Conservation (phyloP, 2,113 vertebrate genomes). For the Rostratula benghalensis region DNA sequence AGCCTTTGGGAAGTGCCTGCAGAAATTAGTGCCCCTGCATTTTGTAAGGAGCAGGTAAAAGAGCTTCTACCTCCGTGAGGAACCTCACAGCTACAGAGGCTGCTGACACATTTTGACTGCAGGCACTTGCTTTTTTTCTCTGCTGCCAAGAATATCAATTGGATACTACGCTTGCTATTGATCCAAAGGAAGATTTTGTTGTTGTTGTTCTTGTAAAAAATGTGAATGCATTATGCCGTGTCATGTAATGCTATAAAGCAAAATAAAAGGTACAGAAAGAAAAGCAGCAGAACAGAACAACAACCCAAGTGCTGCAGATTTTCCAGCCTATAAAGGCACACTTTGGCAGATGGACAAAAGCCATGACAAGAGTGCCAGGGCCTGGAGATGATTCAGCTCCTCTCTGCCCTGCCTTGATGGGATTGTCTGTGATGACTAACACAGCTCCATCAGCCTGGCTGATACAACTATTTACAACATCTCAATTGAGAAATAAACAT, state of each 20-base stretch:
- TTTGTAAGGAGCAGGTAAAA: not conserved
- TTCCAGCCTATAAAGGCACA: not conserved
- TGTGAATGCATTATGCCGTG: conserved; percentile 27
- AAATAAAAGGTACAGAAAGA: not conserved
- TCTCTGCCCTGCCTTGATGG: not conserved
- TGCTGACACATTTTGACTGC: not conserved
- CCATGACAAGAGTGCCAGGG: not conserved
- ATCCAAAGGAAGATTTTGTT: conserved; percentile 41
- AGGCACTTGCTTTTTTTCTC: conserved; percentile 14
- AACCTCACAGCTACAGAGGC: rapidly evolving
- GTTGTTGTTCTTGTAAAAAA: conserved; percentile 7
- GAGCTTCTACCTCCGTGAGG: not conserved
- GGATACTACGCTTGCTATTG: conserved; percentile 41
- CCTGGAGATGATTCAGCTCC: conserved; percentile 7
- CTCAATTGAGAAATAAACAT: not conserved
- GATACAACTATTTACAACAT: not conserved
- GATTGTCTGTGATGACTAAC: not conserved
- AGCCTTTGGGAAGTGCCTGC: not conserved
- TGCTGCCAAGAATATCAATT: conserved; percentile 61
- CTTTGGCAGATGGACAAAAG: not conserved
- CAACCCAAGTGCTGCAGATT: not conserved
- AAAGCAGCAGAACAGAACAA: not conserved
- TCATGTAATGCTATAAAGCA: conserved; percentile 14
- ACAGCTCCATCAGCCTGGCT: not conserved
- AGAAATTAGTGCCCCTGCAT: not conserved